Base-by-base conservation (phyloP, 2,797 vertebrate species). In the Thripadectes ignobilis region DNA sequence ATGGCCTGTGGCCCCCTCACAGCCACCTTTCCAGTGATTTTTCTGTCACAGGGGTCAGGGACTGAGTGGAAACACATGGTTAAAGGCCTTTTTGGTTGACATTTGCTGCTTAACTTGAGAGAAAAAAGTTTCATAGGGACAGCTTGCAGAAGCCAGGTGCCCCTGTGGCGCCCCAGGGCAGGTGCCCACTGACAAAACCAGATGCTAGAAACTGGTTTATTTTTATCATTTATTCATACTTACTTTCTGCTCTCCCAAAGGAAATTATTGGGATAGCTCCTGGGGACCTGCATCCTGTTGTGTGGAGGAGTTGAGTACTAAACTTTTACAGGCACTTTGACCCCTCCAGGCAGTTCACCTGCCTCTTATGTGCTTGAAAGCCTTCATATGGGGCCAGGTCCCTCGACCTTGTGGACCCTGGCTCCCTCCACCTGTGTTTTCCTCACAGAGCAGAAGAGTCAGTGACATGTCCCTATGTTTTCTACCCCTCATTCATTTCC, bases 201-300 rank as follows among this genome's bases (percentile, higher is more conserved):
- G 19, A 15, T 17, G 15, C 45, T 62, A 57, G 58, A 67, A 81
- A 59, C 10, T 1, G 6, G 7, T 34, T 72, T 51, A 4, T 10
- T 72, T 72, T 51, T 20, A 7, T 76, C 52, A 36, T 34, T 66
- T 62, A 22, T 76, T 89, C 51, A 10, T 48, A 13, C 5, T 62
- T 29, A 48, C 67, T 88, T 89, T 92, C n/a, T 74, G 1, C 32
- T 73, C 29, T 79, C 26, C 19, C 39, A 27, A 45, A 49, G 57
- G 30, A 74, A 80, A 30, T 59, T 45, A 15, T 86, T 83, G 38
- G 41, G 36, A 15, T 84, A 58, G 46, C 17, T 76, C 23, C 20
- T 26, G 12, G 14, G 19, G 23, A 52, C 32, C 39, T 0, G 0
- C 30, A 39, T 76, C 22, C 54, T 19, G 2, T 5, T 5, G 0